Evolutionary conservation across 2,113 vertebrate genomes (phyloP), one percentile per base, ranked within the genome.

Genomic region (Albula glossodonta): DNA sequence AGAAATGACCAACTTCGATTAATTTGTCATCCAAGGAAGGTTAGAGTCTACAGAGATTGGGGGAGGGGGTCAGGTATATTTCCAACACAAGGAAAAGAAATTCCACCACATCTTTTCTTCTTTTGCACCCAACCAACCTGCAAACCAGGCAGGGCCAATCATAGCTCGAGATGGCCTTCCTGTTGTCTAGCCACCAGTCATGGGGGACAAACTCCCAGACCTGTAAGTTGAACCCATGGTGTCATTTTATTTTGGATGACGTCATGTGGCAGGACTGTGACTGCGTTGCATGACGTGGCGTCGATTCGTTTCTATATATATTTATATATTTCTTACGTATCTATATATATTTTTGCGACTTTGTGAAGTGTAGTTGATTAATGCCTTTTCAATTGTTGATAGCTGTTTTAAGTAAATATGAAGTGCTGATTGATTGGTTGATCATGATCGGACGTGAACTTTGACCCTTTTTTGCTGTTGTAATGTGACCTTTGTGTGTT

Each of bases 161-260:
- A 93, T 93, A 95, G 94, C 95, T 94, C 93, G 93, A 94, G 94
- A 93, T 93, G 94, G 93, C 92, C 92, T 93, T 93, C 90, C 93
- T 92, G 88, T 93, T 93, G 93, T 93, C 94, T 96, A 95, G 92
- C 93, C 91, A 92, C 91, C 93, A 87, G 92, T 95, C 93, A 94
- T 86, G 92, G 93, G 91, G 92, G 91, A 91, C 91, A 93, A 94
- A 93, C 93, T 90, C 91, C 90, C 93, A 90, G 89, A 94, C 89
- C 95, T 94, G 95, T 96, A 97, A 97, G 96, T 96, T 94, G 91
- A 92, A 92, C 90, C 94, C 95, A 94, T 93, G 95, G 94, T 96
- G 95, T 95, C 94, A 94, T 95, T 94, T 93, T 94, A 88, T 92
- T 93, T 93, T 92, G 94, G 94, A 95, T 96, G 95, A 95, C 93